Percentiles rank a stretch among this genome's conserved stretches.
phyloP scores from a whole-genome alignment of 2,113 vertebrate genomes.

The Sebastes fasciatus region DNA sequence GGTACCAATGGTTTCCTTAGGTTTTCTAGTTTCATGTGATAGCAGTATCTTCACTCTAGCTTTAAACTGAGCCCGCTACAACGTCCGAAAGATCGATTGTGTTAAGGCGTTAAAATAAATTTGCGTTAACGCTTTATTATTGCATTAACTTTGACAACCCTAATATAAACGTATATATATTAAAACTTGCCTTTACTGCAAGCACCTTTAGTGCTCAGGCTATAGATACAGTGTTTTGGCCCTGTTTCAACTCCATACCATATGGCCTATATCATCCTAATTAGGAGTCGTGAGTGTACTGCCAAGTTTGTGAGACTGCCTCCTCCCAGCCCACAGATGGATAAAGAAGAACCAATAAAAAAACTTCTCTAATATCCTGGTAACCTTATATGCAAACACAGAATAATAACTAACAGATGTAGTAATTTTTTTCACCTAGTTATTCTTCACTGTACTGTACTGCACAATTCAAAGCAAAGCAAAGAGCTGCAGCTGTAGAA shows the following conservation, averaged over 20 bases:
- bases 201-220: neutral
- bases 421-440: neutral
- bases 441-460: neutral
- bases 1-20: too few species aligned
- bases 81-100: too few species aligned
- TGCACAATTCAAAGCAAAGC: neutral
- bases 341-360: conserved; percentile 43
- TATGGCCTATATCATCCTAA: conserved; percentile 29
- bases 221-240: neutral
- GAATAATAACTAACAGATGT: conserved; percentile 60
- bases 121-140: too few species aligned
- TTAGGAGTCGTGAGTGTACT: neutral
- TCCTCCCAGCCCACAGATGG: conserved; percentile 15
- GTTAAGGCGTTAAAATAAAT: too few species aligned
- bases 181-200: neutral
- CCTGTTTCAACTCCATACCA: neutral
- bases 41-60: too few species aligned
- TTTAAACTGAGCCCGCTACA: too few species aligned
- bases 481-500: neutral
- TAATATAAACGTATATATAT: neutral
- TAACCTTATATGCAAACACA: conserved; percentile 39
- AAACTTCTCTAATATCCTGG: conserved; percentile 26
- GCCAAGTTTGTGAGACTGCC: conserved; percentile 39
- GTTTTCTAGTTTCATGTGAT: too few species aligned
- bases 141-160: too few species aligned